Evolutionary conservation across 1,140 invertebrate genomes (phyloP).

Genomic region (Dinoponera quadriceps): DNA sequence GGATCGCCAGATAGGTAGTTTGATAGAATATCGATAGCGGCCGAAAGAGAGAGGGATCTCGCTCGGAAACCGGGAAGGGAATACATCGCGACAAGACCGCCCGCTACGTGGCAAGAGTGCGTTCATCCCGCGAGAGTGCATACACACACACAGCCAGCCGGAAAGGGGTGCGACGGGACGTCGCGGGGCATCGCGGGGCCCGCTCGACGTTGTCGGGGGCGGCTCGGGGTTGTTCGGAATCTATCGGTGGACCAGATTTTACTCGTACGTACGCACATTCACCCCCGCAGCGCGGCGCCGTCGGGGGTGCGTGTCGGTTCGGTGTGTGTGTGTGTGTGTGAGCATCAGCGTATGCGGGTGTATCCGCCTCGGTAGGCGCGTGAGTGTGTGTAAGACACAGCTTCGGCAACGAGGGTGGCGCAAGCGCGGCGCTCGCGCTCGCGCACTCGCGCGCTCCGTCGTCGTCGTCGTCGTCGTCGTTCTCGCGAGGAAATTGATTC

Average conservation of each 20-base stretch:
- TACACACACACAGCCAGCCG: slow-evolving; percentile 2
- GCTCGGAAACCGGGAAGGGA: slow-evolving; percentile 41
- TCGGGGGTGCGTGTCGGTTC: slow-evolving; percentile 41
- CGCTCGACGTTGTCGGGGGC: slow-evolving; percentile 63
- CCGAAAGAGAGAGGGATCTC: neutral
- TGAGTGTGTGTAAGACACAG: slow-evolving; percentile 1
- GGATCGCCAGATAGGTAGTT: slow-evolving; percentile 41
- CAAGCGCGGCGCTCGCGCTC: slow-evolving; percentile 53
- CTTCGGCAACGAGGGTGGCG: neutral
- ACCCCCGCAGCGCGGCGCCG: slow-evolving; percentile 29
- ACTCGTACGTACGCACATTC: slow-evolving; percentile 68
- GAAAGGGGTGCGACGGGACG: slow-evolving; percentile 13
- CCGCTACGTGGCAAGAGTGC: slow-evolving; percentile 25
- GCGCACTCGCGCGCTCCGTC: slow-evolving; percentile 67
- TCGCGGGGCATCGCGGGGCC: neutral
- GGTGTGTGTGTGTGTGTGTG: no score
- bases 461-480: slow-evolving; percentile 64
- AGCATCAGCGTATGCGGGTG: neutral
- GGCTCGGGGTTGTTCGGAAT: slow-evolving; percentile 73
- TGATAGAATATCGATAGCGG: slow-evolving; percentile 56
- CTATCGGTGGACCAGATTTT: slow-evolving; percentile 74
- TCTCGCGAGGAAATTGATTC: slow-evolving; percentile 83
- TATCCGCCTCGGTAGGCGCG: neutral
- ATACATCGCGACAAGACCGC: slow-evolving; percentile 35
- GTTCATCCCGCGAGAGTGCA: slow-evolving; percentile 53